Evolutionary conservation across 2,113 vertebrate species (phyloP).

Genomic region (Brienomyrus longianalis): DNA sequence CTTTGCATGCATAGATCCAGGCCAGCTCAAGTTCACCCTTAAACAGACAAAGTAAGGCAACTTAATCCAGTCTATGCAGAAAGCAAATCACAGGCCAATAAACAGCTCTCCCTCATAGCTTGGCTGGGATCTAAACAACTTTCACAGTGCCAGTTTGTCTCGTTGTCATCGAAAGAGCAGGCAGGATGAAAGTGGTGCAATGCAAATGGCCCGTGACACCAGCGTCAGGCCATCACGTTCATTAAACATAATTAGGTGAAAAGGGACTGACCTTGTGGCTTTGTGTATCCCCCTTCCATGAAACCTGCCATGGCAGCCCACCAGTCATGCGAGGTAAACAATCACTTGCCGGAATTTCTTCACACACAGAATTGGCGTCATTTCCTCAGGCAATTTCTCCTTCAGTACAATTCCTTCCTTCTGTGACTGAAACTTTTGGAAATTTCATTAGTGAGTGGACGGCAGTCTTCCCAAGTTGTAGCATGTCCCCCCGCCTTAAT

Average conservation of each 20-base stretch:
- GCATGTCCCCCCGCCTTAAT: not conserved
- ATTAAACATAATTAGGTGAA: not conserved
- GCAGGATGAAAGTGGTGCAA: not conserved
- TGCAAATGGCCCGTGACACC: conserved; percentile 11
- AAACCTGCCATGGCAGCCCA: not conserved
- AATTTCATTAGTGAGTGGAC: conserved; percentile 19
- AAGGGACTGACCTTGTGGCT: not conserved
- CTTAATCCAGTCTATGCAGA: not conserved
- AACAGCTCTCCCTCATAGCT: not conserved
- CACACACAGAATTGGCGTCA: conserved; percentile 25
- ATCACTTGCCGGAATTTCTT: conserved; percentile 12
- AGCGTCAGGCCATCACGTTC: not conserved
- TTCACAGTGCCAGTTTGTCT: not conserved
- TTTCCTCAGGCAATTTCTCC: conserved; percentile 13
- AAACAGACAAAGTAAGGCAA: not conserved
- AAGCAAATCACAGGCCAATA: not conserved
- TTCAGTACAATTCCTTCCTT: conserved; percentile 10
- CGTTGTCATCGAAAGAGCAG: not conserved
- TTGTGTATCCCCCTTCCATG: not conserved
- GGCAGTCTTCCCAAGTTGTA: not conserved
- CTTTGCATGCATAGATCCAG: not conserved
- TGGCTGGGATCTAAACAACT: not conserved
- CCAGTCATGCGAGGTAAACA: conserved; percentile 18
- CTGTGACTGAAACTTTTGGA: conserved; percentile 17
- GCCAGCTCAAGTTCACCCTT: not conserved